phyloP scores from a whole-genome alignment of 1,140 invertebrate species.

The Aphidius ervi region DNA sequence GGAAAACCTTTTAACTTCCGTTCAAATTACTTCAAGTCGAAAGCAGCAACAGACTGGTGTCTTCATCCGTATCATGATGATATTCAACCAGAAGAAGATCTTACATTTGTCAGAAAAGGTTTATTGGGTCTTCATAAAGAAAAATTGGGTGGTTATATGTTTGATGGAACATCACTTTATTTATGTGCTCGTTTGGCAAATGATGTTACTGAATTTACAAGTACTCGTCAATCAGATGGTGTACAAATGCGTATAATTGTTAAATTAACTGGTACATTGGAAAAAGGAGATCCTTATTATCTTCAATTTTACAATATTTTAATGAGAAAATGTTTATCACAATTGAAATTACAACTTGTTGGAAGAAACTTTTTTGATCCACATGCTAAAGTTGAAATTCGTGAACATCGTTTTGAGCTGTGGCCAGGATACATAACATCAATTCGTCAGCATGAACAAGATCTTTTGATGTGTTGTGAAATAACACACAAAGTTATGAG shows the following conservation, averaged over 20 bases:
- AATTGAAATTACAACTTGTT: conserved; percentile 64
- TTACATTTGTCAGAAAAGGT: conserved; percentile 58
- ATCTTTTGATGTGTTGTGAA: conserved; percentile 70
- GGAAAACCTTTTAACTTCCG: conserved; percentile 57
- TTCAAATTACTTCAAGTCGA: conserved; percentile 73
- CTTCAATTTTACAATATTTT: conserved; percentile 69
- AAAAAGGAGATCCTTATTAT: conserved; percentile 43
- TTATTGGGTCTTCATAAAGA: conserved; percentile 58
- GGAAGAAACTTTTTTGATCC: conserved; percentile 78
- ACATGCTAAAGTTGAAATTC: conserved; percentile 52
- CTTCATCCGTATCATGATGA: conserved; percentile 81
- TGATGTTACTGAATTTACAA: conserved; percentile 38
- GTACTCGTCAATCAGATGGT: conserved; percentile 37
- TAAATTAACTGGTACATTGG: conserved; percentile 39
- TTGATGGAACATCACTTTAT: conserved; percentile 54
- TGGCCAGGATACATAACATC: conserved; percentile 79
- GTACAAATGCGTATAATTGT: conserved; percentile 41
- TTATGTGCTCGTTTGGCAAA: conserved; percentile 28
- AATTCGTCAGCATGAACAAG: conserved; percentile 71
- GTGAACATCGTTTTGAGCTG: conserved; percentile 56
- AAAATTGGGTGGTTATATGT: conserved; percentile 54
- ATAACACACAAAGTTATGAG: conserved; percentile 73
- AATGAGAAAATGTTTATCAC: conserved; percentile 64
- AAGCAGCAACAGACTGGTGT: conserved; percentile 66
- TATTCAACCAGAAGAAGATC: conserved; percentile 70